Conservation (phyloP, 1,140 invertebrate genomes). For the Coenobita brevimanus region DNA sequence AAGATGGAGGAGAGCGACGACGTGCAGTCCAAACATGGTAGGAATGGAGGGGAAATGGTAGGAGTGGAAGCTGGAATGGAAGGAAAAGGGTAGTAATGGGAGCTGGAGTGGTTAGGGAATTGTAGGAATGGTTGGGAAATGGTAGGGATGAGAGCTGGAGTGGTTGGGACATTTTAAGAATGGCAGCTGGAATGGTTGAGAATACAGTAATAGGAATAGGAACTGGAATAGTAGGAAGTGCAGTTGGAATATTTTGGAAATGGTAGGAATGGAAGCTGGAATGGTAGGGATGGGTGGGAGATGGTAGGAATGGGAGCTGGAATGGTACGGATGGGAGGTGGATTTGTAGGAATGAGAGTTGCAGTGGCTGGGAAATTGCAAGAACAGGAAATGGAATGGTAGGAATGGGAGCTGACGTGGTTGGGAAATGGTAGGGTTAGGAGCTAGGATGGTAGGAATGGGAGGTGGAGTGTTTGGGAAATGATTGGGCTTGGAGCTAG, state of each 20-base stretch:
- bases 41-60: not conserved
- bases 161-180: too few relatives aligned
- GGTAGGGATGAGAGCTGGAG: not conserved
- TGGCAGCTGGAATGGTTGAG: too few relatives aligned
- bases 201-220: too few relatives aligned
- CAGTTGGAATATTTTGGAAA: too few relatives aligned
- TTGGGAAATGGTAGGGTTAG: not conserved
- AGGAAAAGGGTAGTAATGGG: not conserved
- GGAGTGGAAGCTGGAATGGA: not conserved
- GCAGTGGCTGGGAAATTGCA: too few relatives aligned
- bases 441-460: not conserved
- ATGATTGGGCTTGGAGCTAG: too few relatives aligned
- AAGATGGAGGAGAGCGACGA: slow-evolving; percentile 97
- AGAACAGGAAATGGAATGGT: not conserved
- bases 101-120: not conserved
- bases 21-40: slow-evolving; percentile 70
- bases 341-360: not conserved
- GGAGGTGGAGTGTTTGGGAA: too few relatives aligned
- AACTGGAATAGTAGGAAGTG: too few relatives aligned
- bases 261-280: too few relatives aligned
- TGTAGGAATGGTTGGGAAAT: not conserved
- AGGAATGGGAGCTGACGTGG: not conserved
- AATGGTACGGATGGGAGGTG: not conserved
- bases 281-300: not conserved
- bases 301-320: not conserved